phyloP scores from a whole-genome alignment of 2,797 vertebrate species.

The Margarornis squamiger region DNA sequence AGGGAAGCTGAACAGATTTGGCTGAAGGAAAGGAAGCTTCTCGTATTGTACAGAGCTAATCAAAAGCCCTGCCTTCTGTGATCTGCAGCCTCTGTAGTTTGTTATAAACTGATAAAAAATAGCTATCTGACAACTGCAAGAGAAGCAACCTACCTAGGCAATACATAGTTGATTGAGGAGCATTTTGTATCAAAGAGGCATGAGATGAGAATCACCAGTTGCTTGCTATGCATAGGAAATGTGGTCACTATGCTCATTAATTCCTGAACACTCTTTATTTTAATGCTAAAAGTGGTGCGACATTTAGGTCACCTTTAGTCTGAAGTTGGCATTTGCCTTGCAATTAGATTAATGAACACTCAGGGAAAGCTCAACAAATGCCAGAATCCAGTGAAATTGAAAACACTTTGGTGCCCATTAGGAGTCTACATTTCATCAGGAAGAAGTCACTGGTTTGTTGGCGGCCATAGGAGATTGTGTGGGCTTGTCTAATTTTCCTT shows the following conservation, averaged over 20 bases:
- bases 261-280: conserved; percentile 58
- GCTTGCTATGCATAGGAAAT: not conserved
- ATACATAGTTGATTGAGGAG: not conserved
- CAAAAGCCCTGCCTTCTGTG: not conserved
- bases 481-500: not conserved
- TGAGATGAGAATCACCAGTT: not conserved
- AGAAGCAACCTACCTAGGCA: not conserved
- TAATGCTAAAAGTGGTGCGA: conserved; percentile 36
- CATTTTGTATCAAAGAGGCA: not conserved
- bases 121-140: not conserved
- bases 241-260: conserved; percentile 55
- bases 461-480: accelerated
- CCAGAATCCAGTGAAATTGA: conserved; percentile 32
- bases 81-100: not conserved
- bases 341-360: conserved; percentile 69
- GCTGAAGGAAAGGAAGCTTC: not conserved
- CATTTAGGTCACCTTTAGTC: conserved; percentile 71
- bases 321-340: conserved; percentile 69
- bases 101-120: not conserved
- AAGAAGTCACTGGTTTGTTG: not conserved
- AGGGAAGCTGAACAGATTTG: not conserved
- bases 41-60: not conserved
- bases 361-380: conserved; percentile 53
- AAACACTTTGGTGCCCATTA: conserved; percentile 22
- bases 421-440: not conserved